Base-by-base conservation (phyloP, 2,113 vertebrate genomes). In the Cyprinodon variegatus region DNA sequence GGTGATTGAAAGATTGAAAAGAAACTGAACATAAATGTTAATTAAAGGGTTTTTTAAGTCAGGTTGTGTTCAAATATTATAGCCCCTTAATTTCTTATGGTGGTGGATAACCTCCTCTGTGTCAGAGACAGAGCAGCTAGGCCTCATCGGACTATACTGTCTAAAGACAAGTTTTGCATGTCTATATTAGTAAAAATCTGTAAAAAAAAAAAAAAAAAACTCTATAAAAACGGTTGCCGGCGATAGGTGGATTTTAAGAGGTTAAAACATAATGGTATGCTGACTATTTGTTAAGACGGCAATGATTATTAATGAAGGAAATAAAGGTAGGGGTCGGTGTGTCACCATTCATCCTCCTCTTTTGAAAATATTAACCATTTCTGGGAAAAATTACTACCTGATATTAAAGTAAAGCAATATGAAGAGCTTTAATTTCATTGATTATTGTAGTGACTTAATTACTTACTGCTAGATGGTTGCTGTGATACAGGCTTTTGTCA, bases 1-100 rank as follows among this genome's bases (percentile, higher is more conserved):
- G 68, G 61, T 57, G 79, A 85, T 74, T 76, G 57, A 63, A 70
- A 78, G 61, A 40, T 64, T 68, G 60, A 82, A 79, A 83, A 74
- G 57, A 74, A 70, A 64, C 59, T 61, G 74, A 78, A 14, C 41
- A 71, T 65, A 65, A 40, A 75, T 43, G 48, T 60, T 69, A 67
- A 17, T 57, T 14, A 10, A 57, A 57, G 50, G 50, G 15, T n/a
- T 57, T 57, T n/a, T 57, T 20, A 57, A 20, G 20, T 20, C 2
- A 57, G 17, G 20, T n/a, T 9, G 2, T 57, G 20, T 57, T 57
- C 17, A 57, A 57, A 57, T 57, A 57, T 20, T 3, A 4, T n/a
- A 57, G 9, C 6, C 50, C 20, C 50, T 20, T 57, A 2, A n/a
- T 57, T 9, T 57, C 50, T 57, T 57, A n/a, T 7, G 7, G 50